Conservation (phyloP, 1,140 invertebrate species). For the Drosophila sturtevanti region DNA sequence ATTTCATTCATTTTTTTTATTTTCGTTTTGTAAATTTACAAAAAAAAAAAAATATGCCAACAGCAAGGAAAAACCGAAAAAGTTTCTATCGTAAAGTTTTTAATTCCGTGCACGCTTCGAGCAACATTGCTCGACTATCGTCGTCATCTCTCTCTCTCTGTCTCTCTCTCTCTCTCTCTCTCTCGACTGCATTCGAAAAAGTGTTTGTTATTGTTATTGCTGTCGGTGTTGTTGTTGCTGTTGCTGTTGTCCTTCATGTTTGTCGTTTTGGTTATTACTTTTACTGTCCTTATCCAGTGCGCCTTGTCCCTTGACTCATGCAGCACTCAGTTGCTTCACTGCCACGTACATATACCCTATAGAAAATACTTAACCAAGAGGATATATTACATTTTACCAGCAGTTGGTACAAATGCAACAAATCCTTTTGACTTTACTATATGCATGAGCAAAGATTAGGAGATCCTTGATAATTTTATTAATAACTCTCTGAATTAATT, state of each 20-base stretch:
- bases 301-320: not conserved
- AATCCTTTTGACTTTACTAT: too few relatives aligned
- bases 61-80: constrained; percentile 7
- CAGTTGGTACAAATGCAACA: too few relatives aligned
- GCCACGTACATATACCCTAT: not conserved
- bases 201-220: constrained; percentile 40
- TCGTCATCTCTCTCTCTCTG: constrained; percentile 38
- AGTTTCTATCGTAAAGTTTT: constrained; percentile 49
- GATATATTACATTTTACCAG: too few relatives aligned
- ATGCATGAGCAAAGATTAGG: too few relatives aligned
- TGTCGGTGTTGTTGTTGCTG: constrained; percentile 11
- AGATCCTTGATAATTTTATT: too few relatives aligned
- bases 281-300: not conserved
- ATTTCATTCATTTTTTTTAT: not conserved
- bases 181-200: constrained; percentile 51
- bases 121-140: constrained; percentile 18
- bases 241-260: constrained; percentile 26
- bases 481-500: too few relatives aligned
- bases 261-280: constrained; percentile 21
- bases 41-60: constrained; percentile 3
- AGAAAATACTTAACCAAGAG: too few relatives aligned
- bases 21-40: not conserved
- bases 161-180: constrained; percentile 47
- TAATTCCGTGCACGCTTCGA: constrained; percentile 48
- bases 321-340: not conserved